Evolutionary conservation across 2,888 invertebrate genomes (phyloP), one percentile per base, ranked within the genome.

Genomic region (Dusona sp.): DNA sequence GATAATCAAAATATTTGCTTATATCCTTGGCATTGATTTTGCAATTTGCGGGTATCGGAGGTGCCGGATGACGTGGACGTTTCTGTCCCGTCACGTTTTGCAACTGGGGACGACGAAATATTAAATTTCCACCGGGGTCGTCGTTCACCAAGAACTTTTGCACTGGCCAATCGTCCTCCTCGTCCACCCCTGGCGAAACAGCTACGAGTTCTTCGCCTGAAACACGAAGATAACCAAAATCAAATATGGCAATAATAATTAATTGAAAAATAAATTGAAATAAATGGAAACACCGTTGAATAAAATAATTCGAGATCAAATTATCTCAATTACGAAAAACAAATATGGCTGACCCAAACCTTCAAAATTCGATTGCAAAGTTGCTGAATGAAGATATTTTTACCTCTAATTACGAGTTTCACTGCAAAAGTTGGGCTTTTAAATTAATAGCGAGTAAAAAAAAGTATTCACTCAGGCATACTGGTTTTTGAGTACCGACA

Each of bases 181-280:
- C 90, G 29, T 88, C 89, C 36, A 86, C 88, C 87, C 90, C 88
- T 84, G 83, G 33, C 54, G 89, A 88, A 81, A 91, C 90, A 33
- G 91, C 89, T 78, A 92, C 90, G 80, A 91, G 91, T 88, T 93
- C 92, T 86, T 94, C 93, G 81, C 93, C 94, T 94, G 90, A 7
- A 93, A 93, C 80, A 73, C 73, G 54, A 70, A 64, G 38, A 78
- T 25, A 61, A 29, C 1, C 45, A 61, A 73, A 25, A 51, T 72
- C 9, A 19, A 42, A 68, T 38, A 42, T 57, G 13, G 13, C 22
- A 22, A 6, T n/a, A 19, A 9, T 33, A n/a, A 25, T 25, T n/a
- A n/a, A 22, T 33, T 16, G 9, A 16, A 29, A 73, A 8, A 45
- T 13, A 22, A n/a, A 11, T n/a, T 1, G 6, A 19, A 33, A 48